Percentiles rank a stretch among this genome's conserved stretches.
Conservation (phyloP, 2,797 vertebrate species). For the Ptychadena robeensis region DNA sequence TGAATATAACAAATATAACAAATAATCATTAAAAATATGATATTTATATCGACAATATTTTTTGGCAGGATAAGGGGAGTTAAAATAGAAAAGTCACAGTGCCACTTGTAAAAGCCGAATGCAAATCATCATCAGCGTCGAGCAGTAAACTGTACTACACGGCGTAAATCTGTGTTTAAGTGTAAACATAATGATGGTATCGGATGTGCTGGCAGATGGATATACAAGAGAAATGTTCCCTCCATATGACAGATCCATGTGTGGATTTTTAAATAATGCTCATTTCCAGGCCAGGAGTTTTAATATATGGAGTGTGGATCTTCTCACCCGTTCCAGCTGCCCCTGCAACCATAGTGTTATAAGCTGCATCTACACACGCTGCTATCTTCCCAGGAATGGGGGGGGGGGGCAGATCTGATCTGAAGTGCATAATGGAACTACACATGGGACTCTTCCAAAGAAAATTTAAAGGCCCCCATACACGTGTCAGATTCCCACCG, state of each 20-base stretch:
- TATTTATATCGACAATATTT: too few species aligned
- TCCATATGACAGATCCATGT: conserved; percentile 36
- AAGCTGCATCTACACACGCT: background rate
- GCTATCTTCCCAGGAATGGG: too few species aligned
- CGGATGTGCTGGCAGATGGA: conserved; percentile 46
- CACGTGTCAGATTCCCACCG: too few species aligned
- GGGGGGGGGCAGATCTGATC: background rate
- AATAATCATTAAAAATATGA: too few species aligned
- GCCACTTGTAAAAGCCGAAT: background rate
- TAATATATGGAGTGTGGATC: conserved; percentile 31
- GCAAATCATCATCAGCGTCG: background rate
- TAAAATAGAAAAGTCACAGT: background rate
- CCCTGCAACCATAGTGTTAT: conserved; percentile 3
- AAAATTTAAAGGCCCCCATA: too few species aligned
- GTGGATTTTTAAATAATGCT: conserved; percentile 37
- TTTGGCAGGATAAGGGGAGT: background rate
- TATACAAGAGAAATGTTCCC: background rate
- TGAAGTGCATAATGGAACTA: too few species aligned
- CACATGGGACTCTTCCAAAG: too few species aligned
- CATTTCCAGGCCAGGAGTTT: conserved; percentile 38
- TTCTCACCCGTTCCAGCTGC: conserved; percentile 33
- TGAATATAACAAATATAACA: too few species aligned
- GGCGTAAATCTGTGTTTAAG: conserved; percentile 23
- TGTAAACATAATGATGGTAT: conserved; percentile 36
- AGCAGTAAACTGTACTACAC: background rate